These are phyloP conservation scores for Pithys albifrons DNA, from an alignment of 2,113 vertebrate genomes.

Conservation along the genomic window DNA sequence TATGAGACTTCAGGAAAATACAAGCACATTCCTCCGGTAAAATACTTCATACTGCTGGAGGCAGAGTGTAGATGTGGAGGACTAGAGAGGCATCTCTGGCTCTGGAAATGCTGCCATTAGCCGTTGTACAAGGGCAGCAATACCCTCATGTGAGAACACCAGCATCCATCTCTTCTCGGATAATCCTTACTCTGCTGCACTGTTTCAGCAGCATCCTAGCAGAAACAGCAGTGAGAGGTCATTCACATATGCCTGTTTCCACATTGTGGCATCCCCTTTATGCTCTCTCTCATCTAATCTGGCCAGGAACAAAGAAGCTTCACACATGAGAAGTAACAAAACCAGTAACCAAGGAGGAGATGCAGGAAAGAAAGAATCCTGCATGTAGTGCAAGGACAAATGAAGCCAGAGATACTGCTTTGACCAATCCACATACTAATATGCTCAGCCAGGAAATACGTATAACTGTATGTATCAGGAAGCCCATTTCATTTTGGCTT, in stretches of 20 bases:
- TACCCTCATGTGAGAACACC: neutral
- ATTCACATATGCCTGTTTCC: neutral
- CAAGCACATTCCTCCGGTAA: neutral
- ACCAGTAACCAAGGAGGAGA: neutral
- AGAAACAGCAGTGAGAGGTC: neutral
- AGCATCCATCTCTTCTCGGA: neutral
- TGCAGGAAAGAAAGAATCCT: neutral
- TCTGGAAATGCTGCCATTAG: slow-evolving; percentile 2
- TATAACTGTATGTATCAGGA: neutral
- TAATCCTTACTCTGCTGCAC: neutral
- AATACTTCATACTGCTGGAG: neutral
- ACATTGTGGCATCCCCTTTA: neutral
- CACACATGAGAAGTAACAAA: neutral
- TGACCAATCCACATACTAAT: neutral
- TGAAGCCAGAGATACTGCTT: neutral
- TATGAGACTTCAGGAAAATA: neutral
- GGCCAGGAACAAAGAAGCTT: neutral
- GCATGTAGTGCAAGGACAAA: neutral
- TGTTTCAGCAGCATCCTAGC: neutral
- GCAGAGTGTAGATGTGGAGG: neutral
- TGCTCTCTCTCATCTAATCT: neutral
- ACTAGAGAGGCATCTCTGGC: neutral
- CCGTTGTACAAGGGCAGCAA: slow-evolving; percentile 1
- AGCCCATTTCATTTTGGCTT: neutral
- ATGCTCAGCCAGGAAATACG: neutral